Percentiles rank a stretch among this genome's conserved stretches.
Conservation (phyloP, 2,797 vertebrate genomes). For the Rhincodon typus region DNA sequence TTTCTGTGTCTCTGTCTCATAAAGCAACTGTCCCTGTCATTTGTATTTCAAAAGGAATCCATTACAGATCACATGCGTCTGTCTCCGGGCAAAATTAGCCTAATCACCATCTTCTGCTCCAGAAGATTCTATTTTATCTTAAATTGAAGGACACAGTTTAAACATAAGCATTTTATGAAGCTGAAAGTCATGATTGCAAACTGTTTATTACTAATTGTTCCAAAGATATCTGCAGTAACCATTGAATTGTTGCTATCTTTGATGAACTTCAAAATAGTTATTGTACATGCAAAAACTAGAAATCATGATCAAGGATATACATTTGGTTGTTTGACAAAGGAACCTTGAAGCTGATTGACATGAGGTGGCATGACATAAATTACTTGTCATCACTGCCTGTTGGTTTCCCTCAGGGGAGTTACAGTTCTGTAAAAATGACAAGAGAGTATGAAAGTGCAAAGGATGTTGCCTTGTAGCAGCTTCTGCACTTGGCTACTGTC, state of each 20-base stretch:
- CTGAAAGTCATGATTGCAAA: neutral
- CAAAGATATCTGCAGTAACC: neutral
- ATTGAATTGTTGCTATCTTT: neutral
- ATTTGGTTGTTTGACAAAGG: neutral
- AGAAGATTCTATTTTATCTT: neutral
- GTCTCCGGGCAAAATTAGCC: neutral
- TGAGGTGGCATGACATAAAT: neutral
- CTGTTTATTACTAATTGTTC: neutral
- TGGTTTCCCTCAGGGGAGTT: neutral
- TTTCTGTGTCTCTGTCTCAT: neutral
- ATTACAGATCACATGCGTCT: neutral
- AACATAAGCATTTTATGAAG: neutral
- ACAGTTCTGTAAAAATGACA: neutral
- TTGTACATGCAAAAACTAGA: neutral
- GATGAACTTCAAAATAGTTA: neutral
- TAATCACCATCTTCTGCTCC: neutral
- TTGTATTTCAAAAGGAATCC: neutral
- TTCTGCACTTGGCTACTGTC: neutral
- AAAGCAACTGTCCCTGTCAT: neutral
- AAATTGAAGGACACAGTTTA: neutral
- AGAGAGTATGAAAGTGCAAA: neutral
- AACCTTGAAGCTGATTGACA: neutral
- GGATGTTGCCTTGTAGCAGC: neutral
- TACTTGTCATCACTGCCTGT: neutral
- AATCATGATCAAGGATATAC: neutral